Percentiles rank a stretch among this genome's conserved stretches.
Conservation (phyloP, 1,140 invertebrate genomes). For the Cherax quadricarinatus region DNA sequence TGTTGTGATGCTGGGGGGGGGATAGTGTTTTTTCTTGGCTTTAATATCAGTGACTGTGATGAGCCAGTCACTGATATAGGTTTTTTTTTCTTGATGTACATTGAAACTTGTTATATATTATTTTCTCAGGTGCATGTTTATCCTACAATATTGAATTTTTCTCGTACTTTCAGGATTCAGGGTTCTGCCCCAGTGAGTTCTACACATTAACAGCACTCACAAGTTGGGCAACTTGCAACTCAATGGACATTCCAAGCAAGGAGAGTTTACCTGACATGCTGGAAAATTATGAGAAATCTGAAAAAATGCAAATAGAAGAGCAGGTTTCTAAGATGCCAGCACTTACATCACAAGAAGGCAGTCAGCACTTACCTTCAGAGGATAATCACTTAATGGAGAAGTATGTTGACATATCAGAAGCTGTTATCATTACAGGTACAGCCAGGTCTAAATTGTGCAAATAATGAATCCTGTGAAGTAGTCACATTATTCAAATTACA, state of each 20-base stretch:
- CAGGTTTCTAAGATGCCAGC: not conserved
- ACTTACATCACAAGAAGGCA: conserved; percentile 13
- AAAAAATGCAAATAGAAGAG: not conserved
- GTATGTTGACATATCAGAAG: conserved; percentile 7
- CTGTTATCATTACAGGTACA: no score
- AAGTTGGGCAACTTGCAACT: conserved; percentile 90
- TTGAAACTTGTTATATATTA: no score
- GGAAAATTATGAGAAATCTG: not conserved
- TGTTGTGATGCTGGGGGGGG: no score
- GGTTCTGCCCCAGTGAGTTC: conserved; percentile 83
- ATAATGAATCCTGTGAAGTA: no score
- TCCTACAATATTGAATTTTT: no score
- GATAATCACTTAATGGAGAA: conserved; percentile 23
- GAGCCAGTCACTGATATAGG: no score
- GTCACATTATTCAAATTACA: no score
- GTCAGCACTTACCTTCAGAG: not conserved
- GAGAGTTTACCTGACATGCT: not conserved
- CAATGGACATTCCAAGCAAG: conserved; percentile 75
- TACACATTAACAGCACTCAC: conserved; percentile 86
- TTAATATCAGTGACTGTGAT: no score
- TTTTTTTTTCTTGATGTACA: no score
- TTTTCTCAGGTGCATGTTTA: no score
- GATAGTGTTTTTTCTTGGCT: no score
- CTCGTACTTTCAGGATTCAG: conserved; percentile 77
- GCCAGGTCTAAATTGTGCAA: no score